Evolutionary conservation across 2,888 invertebrate genomes (phyloP).

Genomic region (Ischnus inquisitorius): DNA sequence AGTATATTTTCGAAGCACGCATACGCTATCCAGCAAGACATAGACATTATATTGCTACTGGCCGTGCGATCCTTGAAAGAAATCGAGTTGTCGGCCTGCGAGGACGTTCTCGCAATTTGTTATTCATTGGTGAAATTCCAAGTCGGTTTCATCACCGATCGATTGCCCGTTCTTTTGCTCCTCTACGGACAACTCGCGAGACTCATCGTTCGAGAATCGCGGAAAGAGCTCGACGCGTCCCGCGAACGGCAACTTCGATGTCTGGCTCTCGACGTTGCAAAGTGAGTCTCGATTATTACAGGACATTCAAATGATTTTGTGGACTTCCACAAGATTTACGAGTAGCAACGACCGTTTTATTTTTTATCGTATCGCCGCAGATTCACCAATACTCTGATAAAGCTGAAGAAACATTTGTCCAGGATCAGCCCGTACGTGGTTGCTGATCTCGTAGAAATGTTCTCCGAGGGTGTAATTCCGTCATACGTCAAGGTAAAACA

Average conservation of each 20-base stretch:
- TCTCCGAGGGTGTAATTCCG: slow-evolving; percentile 74
- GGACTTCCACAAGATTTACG: neutral
- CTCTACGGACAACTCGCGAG: slow-evolving; percentile 76
- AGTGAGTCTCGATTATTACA: slow-evolving; percentile 74
- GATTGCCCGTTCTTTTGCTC: slow-evolving; percentile 75
- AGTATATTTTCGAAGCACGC: slow-evolving; percentile 73
- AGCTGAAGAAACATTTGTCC: slow-evolving; percentile 79
- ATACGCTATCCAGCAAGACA: slow-evolving; percentile 71
- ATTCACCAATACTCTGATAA: slow-evolving; percentile 74
- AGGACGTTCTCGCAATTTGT: slow-evolving; percentile 76
- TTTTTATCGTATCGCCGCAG: slow-evolving; percentile 47
- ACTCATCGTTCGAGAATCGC: slow-evolving; percentile 74
- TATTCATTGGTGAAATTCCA: slow-evolving; percentile 76
- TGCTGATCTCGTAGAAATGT: slow-evolving; percentile 80
- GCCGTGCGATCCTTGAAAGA: slow-evolving; percentile 74
- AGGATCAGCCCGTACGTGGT: slow-evolving; percentile 80
- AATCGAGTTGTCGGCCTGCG: slow-evolving; percentile 70
- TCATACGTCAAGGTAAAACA: slow-evolving; percentile 78
- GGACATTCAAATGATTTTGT: neutral
- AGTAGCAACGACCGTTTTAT: slow-evolving; percentile 11
- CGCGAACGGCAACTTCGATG: slow-evolving; percentile 73
- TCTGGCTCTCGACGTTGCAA: slow-evolving; percentile 79
- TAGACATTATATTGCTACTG: slow-evolving; percentile 77
- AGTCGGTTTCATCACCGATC: slow-evolving; percentile 75
- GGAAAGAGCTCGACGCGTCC: slow-evolving; percentile 64